Evolutionary conservation across 2,888 invertebrate genomes (phyloP), one percentile per base, ranked within the genome.

Genomic region (Electrophaes corylata): DNA sequence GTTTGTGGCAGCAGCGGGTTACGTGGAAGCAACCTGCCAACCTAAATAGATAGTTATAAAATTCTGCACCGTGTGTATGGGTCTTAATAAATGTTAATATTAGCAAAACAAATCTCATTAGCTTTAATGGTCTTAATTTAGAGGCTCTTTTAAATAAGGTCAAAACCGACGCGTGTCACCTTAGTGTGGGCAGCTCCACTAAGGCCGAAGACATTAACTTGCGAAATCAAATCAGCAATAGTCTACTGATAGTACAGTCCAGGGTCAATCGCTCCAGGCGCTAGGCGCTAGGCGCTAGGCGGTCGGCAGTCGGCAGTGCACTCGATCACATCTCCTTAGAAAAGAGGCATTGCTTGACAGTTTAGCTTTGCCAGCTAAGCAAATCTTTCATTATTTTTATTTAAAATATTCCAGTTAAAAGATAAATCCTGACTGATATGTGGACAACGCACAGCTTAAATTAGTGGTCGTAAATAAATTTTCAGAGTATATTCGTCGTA

Each of bases 151-250:
- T 49, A 44, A 52, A 39, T 48, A 47, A 31, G 57, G 57, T 57
- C 57, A 57, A 57, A 52, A 39, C 31, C 37, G 37, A 41, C 41
- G 2, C 12, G 46, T 44, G 47, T 47, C 43, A 35, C 33, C 43
- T 43, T 31, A 33, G 12, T 48, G 12, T 39, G 14, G 43, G 44
- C 18, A 37, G 50, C 51, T 26, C 26, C 45, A n/a, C 23, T 52
- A 12, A 52, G 57, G 57, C 52, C 57, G 47, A 57, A 57, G 19
- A 57, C 43, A 57, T 57, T 48, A 48, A 37, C 43, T 57, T 48
- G 52, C 47, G 45, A 57, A 57, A 50, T 40, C 26, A 14, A 39
- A 39, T 57, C 31, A 10, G 19, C 47, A 44, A 47, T 44, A 20
- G 18, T 37, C 12, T n/a, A 16, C 16, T 23, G 37, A 43, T 43